Percentiles rank a stretch among this genome's conserved stretches.
Conservation (phyloP, 2,797 vertebrate genomes). For the Paguma larvata region DNA sequence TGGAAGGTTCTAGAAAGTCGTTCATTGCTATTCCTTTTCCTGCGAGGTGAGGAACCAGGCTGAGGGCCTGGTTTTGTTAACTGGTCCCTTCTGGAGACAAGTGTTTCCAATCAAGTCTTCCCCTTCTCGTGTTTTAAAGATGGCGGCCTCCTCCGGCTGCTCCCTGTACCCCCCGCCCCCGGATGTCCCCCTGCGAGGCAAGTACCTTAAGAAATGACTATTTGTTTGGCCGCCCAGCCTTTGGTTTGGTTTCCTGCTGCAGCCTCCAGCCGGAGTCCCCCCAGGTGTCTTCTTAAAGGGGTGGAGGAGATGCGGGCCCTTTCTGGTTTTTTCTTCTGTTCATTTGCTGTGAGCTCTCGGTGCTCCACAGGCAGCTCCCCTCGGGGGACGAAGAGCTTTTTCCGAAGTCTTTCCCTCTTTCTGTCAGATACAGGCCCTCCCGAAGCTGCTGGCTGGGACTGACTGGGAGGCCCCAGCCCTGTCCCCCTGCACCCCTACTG, state of each 20-base stretch:
- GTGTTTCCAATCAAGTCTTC: constrained; percentile 35
- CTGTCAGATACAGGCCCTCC: not conserved
- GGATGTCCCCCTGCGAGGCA: constrained; percentile 82
- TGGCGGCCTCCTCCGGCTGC: not conserved
- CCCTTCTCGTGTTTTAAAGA: not conserved
- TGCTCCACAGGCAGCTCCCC: not conserved
- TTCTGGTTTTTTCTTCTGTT: not conserved
- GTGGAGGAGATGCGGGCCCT: not conserved
- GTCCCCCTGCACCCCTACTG: not conserved
- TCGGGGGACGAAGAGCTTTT: not conserved
- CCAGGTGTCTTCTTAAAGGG: constrained; percentile 77
- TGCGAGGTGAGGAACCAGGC: not conserved
- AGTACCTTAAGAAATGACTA: constrained; percentile 82
- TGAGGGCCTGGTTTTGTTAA: not conserved
- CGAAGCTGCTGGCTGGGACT: not conserved
- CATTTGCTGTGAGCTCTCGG: not conserved
- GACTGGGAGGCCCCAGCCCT: not conserved
- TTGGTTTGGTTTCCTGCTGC: constrained; percentile 74
- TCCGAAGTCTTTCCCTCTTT: not conserved
- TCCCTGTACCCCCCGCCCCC: not conserved
- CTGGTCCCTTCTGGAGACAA: constrained; percentile 28
- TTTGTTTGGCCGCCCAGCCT: constrained; percentile 82
- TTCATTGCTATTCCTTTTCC: not conserved
- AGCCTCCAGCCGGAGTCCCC: constrained; percentile 79
- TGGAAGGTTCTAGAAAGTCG: constrained; percentile 47